Base-by-base conservation (phyloP, 2,888 invertebrate species). In the Dryobotodes eremita region DNA sequence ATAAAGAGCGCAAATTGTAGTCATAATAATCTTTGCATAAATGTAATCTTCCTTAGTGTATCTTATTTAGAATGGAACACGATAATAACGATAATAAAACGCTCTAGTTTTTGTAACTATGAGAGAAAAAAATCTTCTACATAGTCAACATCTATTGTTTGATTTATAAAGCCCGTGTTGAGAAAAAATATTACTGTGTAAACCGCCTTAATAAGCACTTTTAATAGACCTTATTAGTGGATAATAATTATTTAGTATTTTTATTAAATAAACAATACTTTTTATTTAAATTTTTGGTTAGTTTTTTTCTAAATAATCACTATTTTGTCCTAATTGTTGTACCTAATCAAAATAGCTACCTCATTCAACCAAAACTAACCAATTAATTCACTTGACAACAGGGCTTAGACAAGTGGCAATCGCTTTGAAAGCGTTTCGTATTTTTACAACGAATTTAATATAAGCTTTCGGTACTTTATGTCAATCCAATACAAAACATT, bases 91-190 rank as follows among this genome's bases (percentile, higher is more conserved):
- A 10, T 10, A 46, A 46, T 10, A 46, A 46, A 46, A 46, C 46
- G 10, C 8, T 46, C 46, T 46, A 10, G 46, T 46, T 46, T 75
- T 76, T 62, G 8, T 70, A 15, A 57, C 13, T 2, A 48, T 77
- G 10, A 3, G 2, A 48, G 20, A 42, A 42, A 78, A 61, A 64
- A 46, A 69, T 3, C 13, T 36, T 48, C 13, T 50, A 26, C 42
- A 17, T 68, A 69, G 0, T 50, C 11, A 20, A 64, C 5, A 26
- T 42, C n/a, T 66, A 66, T 75, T 77, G 65, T 75, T 75, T 0
- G 26, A 6, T 68, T 69, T 77, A 68, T 68, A 36, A n/a, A 26
- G n/a, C 23, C 13, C 6, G 15, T 11, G 20, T 23, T 57, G 11
- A 15, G 55, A 20, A 26, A 75, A 65, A 46, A 46, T 0, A 42